Evolutionary conservation across 2,888 invertebrate genomes (phyloP).

Genomic region (Watsonalla cultraria): DNA sequence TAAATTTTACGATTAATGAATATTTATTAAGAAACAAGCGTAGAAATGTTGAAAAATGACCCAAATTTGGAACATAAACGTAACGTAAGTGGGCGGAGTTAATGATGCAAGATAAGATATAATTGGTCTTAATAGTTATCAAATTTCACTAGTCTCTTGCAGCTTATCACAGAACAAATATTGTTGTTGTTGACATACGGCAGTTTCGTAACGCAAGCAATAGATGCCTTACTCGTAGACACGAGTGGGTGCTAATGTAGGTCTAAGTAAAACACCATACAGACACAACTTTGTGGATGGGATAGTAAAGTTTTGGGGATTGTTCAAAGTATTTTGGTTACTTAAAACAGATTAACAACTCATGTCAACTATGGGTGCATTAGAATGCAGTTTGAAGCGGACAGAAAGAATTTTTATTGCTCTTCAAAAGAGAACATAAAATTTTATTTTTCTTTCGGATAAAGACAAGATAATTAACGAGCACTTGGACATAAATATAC

Average conservation of each 20-base stretch:
- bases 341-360: conserved; percentile 50
- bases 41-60: conserved; percentile 18
- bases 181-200: conserved; percentile 48
- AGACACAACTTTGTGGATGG: conserved; percentile 21
- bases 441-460: conserved; percentile 49
- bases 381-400: conserved; percentile 55
- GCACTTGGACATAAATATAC: conserved; percentile 29
- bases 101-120: conserved; percentile 66
- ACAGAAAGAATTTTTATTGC: conserved; percentile 64
- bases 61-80: conserved; percentile 24
- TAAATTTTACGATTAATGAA: neutral
- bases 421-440: conserved; percentile 55
- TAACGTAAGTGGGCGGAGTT: conserved; percentile 47
- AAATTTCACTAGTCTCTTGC: conserved; percentile 64
- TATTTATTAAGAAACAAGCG: neutral
- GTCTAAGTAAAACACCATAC: conserved; percentile 25
- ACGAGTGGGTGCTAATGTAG: conserved; percentile 34
- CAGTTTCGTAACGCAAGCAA: conserved; percentile 46
- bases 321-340: conserved; percentile 44
- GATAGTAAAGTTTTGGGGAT: conserved; percentile 26
- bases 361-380: conserved; percentile 41
- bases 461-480: conserved; percentile 49
- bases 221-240: conserved; percentile 22
- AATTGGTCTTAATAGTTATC: conserved; percentile 64
- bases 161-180: conserved; percentile 68